Base-by-base conservation (phyloP, 2,113 vertebrate genomes). In the Colaptes auratus region DNA sequence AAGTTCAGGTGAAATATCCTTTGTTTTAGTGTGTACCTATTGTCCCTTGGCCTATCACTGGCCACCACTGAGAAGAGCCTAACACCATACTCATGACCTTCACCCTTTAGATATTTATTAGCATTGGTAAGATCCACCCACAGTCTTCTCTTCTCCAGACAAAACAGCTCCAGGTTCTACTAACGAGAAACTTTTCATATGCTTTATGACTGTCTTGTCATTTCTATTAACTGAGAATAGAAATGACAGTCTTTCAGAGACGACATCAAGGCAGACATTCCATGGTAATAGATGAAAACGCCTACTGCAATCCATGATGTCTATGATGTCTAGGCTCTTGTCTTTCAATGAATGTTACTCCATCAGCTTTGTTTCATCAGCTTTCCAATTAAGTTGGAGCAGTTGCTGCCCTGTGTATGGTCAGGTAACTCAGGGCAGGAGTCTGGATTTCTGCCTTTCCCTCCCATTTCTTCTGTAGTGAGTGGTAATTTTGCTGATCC, bases 361-460 rank as follows among this genome's bases (percentile, higher is more conserved):
- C 24, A 58, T 31, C 42, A 78, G 2, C 15, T 50, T 21, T 31
- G 7, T 46, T 66, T 67, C 10, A 63, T 42, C 58, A 83, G 4
- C 5, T 7, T 66, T 46, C 35, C 61, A 52, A 44, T 3, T 27
- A 55, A 70, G 52, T 15, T 8, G 35, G 70, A 50, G 36, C 35
- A 2, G 10, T 78, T 83, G 1, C 66, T 72, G 6, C 10, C 31
- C 28, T 52, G 6, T 36, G 11, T 18, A 9, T 25, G 3, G 67
- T 52, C 36, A 60, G 15, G 31, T 87, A 24, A 36, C 7, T 61
- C 8, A 10, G 8, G 1, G 23, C 28, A 59, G 39, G 24, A 63
- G 9, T 61, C 18, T 3, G 0, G 2, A 61, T 70, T 5, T 53
- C 14, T 78, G 6, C 0, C 0, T 65, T 91, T 65, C 25, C 19